A percentile compares a stretch with the other conserved stretches of the same genome.
Conservation (phyloP, 2,888 invertebrate species). For the Idaea dimidiata region DNA sequence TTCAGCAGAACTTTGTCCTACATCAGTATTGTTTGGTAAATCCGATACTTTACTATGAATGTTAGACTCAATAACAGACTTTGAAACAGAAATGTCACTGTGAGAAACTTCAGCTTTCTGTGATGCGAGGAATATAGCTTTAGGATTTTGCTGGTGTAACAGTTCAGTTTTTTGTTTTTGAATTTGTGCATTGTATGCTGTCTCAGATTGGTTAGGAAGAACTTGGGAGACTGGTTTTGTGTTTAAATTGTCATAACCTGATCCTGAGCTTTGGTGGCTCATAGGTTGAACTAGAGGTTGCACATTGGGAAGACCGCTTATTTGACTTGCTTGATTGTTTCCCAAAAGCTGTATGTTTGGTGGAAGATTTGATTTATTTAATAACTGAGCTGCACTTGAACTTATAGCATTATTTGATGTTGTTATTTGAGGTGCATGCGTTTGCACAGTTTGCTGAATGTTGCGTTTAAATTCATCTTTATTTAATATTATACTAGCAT, state of each 20-base stretch:
- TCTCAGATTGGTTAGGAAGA: slow-evolving; percentile 42
- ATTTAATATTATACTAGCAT: slow-evolving; percentile 30
- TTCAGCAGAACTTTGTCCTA: slow-evolving; percentile 44
- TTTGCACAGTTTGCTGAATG: slow-evolving; percentile 28
- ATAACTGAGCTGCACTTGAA: slow-evolving; percentile 38
- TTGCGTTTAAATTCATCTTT: slow-evolving; percentile 24
- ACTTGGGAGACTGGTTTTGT: slow-evolving; percentile 37
- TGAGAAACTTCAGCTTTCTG: slow-evolving; percentile 66
- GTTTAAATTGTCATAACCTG: slow-evolving; percentile 44
- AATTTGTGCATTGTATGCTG: slow-evolving; percentile 39
- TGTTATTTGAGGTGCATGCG: slow-evolving; percentile 26
- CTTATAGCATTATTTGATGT: slow-evolving; percentile 26
- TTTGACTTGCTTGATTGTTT: slow-evolving; percentile 32
- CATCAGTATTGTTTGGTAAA: slow-evolving; percentile 49
- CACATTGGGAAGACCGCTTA: slow-evolving; percentile 5
- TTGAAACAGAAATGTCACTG: slow-evolving; percentile 57
- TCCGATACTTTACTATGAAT: slow-evolving; percentile 30
- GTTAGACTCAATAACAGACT: slow-evolving; percentile 39
- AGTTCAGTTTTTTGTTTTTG: slow-evolving; percentile 54
- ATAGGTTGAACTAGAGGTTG: slow-evolving; percentile 19
- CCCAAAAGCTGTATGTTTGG: slow-evolving; percentile 38
- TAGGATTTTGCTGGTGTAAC: slow-evolving; percentile 39
- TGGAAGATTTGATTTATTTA: slow-evolving; percentile 41
- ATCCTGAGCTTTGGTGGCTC: not conserved
- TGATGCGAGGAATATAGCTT: slow-evolving; percentile 44